Conservation (phyloP, 2,888 invertebrate genomes). For the Ferrisia virgata region DNA sequence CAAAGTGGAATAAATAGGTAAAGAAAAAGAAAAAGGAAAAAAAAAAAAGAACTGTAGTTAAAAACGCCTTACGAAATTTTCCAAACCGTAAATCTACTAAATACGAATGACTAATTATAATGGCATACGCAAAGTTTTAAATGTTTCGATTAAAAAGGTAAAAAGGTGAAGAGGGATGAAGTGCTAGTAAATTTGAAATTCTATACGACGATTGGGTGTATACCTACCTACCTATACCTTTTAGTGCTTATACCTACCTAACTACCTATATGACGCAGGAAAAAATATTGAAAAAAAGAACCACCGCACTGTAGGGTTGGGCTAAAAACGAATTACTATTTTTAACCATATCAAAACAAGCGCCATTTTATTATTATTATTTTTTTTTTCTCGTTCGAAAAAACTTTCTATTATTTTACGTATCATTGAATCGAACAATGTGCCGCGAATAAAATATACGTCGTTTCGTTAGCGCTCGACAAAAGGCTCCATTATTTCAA, state of each 20-base stretch:
- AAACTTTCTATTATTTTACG: slow-evolving; percentile 31
- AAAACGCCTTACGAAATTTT: background rate
- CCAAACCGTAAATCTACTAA: background rate
- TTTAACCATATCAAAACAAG: slow-evolving; percentile 25
- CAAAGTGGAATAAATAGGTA: background rate
- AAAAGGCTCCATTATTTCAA: slow-evolving; percentile 38
- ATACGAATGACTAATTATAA: background rate
- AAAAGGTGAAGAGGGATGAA: background rate
- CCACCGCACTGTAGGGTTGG: background rate
- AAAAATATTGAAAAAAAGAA: background rate
- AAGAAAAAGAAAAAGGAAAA: background rate
- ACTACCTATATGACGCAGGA: background rate
- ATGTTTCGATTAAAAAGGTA: background rate
- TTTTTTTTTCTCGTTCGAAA: no score
- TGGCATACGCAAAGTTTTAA: background rate
- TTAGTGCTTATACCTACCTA: no score
- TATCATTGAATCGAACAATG: slow-evolving; percentile 30
- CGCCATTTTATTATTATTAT: slow-evolving; percentile 20
- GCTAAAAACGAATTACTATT: background rate
- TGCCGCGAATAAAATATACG: slow-evolving; percentile 22
- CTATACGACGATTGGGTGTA: background rate
- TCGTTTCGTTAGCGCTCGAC: background rate
- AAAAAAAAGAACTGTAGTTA: no score
- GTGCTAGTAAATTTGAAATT: background rate
- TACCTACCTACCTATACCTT: no score